Evolutionary conservation across 2,113 vertebrate species (phyloP), one percentile per base, ranked within the genome.

Genomic region (Procapra przewalskii): DNA sequence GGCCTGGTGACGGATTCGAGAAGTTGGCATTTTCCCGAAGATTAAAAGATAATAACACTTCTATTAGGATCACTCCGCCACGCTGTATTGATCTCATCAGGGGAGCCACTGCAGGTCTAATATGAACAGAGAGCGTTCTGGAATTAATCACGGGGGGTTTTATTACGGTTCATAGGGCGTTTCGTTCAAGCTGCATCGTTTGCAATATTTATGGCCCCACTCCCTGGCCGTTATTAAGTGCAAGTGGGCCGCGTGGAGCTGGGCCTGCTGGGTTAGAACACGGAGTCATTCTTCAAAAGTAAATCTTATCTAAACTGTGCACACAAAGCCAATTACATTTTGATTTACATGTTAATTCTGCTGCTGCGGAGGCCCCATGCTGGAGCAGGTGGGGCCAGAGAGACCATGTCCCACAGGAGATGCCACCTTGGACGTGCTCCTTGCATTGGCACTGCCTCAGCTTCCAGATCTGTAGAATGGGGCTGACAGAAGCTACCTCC

Each of bases 21-120:
- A 98, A 98, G 98, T 97, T 98, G 98, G 98, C 98, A 96, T 99
- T 99, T 99, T 99, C 98, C 98, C 1, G 94, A 98, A 99, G 99
- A 99, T 99, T 99, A 99, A 99, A 99, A 99, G 99, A 99, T 99
- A 99, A 99, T 99, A 99, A 99, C 98, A 98, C 98, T 99, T 99
- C 99, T 99, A 98, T 99, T 99, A 99, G 99, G 99, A 99, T 98
- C 98, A 98, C 98, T 99, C 97, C 86, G 98, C 98, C 98, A 98
- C 98, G 98, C 98, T 98, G 98, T 99, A 99, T 99, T 99, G 99
- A 99, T 99, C 99, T 98, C 99, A 99, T 99, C 99, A 99, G 99
- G 99, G 98, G 99, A 98, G 98, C 98, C 98, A 98, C 98, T 95
- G 98, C 99, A 98, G 99, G 99, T 99, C 98, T 98, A 98, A 99